Evolutionary conservation across 2,113 vertebrate species (phyloP).

Genomic region (Pelodiscus sinensis): DNA sequence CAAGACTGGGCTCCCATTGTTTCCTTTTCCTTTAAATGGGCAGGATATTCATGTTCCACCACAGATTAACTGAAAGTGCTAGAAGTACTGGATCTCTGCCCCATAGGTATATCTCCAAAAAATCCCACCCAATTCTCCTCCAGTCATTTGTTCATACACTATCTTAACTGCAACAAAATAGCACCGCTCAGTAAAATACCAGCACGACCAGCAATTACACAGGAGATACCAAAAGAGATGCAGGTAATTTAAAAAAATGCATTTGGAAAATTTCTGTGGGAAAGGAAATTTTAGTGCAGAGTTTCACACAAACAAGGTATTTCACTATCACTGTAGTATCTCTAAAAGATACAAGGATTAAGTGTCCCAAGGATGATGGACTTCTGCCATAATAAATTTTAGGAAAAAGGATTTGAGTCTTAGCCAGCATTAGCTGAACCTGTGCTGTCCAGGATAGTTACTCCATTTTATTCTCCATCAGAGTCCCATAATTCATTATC

Average conservation of each 20-base stretch:
- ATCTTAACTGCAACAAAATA: neutral
- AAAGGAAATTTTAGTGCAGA: neutral
- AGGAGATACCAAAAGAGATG: neutral
- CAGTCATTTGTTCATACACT: neutral
- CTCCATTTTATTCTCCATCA: neutral
- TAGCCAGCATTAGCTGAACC: neutral
- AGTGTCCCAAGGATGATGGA: neutral
- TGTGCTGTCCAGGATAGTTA: neutral
- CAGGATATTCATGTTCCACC: neutral
- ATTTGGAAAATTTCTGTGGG: neutral
- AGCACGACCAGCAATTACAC: neutral
- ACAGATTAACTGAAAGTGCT: neutral
- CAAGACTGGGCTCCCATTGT: neutral
- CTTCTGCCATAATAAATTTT: neutral
- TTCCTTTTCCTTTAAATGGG: neutral
- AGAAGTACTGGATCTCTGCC: neutral
- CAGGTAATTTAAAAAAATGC: neutral
- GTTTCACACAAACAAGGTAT: neutral
- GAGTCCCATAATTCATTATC: neutral
- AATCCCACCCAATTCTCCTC: neutral
- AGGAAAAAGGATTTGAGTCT: neutral
- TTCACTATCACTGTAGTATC: neutral
- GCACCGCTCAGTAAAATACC: neutral
- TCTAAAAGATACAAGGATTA: neutral
- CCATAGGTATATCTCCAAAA: neutral